Conservation (phyloP, 2,113 vertebrate genomes). For the Platichthys flesus region DNA sequence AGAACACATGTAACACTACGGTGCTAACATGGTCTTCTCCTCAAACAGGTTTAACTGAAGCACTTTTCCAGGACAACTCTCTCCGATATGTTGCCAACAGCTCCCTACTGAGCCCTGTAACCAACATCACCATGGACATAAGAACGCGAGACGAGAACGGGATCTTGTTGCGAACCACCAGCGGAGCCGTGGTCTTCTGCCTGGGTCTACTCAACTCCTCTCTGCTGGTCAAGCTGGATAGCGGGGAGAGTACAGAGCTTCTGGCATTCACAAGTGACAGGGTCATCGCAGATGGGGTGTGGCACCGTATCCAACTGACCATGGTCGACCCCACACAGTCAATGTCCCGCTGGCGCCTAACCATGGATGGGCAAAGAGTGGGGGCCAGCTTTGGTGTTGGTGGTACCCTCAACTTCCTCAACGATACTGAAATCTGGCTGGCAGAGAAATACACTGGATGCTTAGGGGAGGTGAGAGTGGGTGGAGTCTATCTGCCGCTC, state of each 20-base stretch:
- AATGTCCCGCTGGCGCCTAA: conserved; percentile 84
- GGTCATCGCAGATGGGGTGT: conserved; percentile 85
- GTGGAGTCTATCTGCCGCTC: conserved; percentile 88
- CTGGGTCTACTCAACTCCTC: conserved; percentile 87
- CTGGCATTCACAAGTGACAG: conserved; percentile 79
- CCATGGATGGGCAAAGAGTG: conserved; percentile 77
- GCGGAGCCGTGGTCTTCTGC: conserved; percentile 80
- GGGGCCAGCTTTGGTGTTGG: conserved; percentile 72
- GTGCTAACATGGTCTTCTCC: not conserved
- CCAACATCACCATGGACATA: conserved; percentile 84
- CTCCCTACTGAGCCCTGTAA: conserved; percentile 77
- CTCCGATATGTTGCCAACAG: conserved; percentile 82
- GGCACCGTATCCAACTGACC: conserved; percentile 86
- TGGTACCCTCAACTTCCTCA: conserved; percentile 87
- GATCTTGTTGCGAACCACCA: conserved; percentile 80
- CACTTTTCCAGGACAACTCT: conserved; percentile 84
- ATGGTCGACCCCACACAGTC: conserved; percentile 76
- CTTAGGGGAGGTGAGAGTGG: conserved; percentile 87
- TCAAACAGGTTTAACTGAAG: conserved; percentile 87
- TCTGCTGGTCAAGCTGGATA: conserved; percentile 83
- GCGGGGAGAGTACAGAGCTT: conserved; percentile 78
- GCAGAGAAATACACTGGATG: conserved; percentile 93
- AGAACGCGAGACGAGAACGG: conserved; percentile 88
- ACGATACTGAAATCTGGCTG: conserved; percentile 76
- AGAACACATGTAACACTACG: not conserved